Base-by-base conservation (phyloP, 2,888 invertebrate species). In the Hofmannophila pseudospretella region DNA sequence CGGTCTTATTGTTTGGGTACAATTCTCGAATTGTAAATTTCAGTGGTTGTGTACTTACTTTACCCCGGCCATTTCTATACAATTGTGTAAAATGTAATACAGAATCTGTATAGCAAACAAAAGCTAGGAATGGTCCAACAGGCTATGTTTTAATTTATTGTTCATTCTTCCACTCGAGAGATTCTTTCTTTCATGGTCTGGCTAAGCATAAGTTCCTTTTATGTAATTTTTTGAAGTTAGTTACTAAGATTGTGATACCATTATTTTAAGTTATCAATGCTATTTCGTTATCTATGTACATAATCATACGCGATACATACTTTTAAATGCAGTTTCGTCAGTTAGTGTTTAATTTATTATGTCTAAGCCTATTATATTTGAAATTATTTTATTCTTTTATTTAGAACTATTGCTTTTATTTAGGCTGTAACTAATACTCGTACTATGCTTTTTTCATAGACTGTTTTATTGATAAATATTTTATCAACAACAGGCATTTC, bases 171-270 rank as follows among this genome's bases (percentile, higher is more conserved):
- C 55, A 63, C 43, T 59, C 51, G 57, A 77, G 64, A 72, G 67
- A 73, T 67, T 70, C 54, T 53, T 67, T 70, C 52, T 66, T 71
- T 58, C 62, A 63, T 67, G 73, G 76, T 82, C 75, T 72, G 74
- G 72, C 72, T 84, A 80, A 77, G 54, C 67, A 56, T 84, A 81
- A 81, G 85, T 85, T 85, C 85, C 85, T 85, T 57, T 23, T 66
- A 63, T 70, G 62, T 38, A 35, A 77, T 72, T 65, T 69, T 73
- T 74, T 71, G 64, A 66, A 54, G 62, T 64, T 77, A 79, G 72
- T 64, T 60, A 70, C 54, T 82, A 84, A 85, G 81, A 78, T 78
- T 79, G 85, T 85, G 85, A 85, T 85, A 85, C 85, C 82, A 84
- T 81, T 81, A 75, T 68, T 71, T 49, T 84, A 79, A 82, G 84